phyloP scores from a whole-genome alignment of 2,888 invertebrate species.

The Diarsia rubi region DNA sequence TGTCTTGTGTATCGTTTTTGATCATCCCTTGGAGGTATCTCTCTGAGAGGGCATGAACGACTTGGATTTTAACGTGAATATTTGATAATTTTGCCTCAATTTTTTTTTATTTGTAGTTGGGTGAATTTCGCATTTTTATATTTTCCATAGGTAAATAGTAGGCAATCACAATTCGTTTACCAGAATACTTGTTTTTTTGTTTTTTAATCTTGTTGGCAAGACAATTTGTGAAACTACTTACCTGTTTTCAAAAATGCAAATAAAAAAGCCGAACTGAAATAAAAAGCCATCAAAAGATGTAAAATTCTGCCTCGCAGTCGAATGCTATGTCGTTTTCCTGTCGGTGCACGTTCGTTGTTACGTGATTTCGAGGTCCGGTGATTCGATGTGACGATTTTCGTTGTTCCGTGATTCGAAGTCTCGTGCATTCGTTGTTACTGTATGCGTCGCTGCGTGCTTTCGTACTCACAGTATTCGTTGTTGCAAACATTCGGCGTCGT shows the following conservation, averaged over 20 bases:
- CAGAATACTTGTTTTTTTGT: not conserved
- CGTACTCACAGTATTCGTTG: no score
- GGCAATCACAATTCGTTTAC: no score
- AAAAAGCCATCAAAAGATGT: not conserved
- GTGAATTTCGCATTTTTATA: no score
- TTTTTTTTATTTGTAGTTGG: not conserved
- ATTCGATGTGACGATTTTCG: no score
- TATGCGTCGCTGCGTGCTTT: no score
- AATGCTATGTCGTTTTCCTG: no score
- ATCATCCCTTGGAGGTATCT: slow-evolving; percentile 18
- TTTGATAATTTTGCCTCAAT: not conserved
- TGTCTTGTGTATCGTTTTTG: slow-evolving; percentile 9
- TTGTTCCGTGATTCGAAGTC: no score
- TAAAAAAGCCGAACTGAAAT: not conserved
- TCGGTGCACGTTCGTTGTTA: no score
- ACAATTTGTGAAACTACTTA: not conserved
- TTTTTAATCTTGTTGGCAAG: not conserved
- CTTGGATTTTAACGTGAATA: slow-evolving; percentile 5
- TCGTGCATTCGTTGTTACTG: no score
- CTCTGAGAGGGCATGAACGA: not conserved
- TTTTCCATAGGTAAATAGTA: no score
- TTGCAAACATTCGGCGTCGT: no score
- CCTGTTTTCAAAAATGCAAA: not conserved
- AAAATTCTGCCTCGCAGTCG: not conserved
- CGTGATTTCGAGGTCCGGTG: no score